A percentile compares a stretch with the other conserved stretches of the same genome.
phyloP scores from a whole-genome alignment of 2,888 invertebrate genomes.

The Schizaphis graminum region DNA sequence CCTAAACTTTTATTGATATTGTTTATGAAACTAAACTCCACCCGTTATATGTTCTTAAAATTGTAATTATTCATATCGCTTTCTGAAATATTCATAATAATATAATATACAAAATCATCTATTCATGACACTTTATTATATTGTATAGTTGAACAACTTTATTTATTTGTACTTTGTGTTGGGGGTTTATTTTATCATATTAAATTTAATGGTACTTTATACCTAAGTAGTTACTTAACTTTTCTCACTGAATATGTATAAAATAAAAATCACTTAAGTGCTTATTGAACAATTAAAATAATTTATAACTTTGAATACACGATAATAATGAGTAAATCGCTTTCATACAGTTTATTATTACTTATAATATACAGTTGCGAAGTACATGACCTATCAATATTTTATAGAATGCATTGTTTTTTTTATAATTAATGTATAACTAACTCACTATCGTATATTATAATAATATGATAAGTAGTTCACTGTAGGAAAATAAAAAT shows the following conservation, averaged over 20 bases:
- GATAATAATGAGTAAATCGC: not conserved
- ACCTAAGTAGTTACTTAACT: not conserved
- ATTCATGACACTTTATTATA: not conserved
- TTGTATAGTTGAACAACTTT: not conserved
- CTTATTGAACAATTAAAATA: not conserved
- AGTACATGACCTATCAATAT: not conserved
- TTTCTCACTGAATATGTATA: slow-evolving; percentile 2
- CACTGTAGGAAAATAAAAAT: not conserved
- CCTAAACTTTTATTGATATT: not conserved
- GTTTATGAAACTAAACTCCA: not conserved
- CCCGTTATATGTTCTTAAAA: not conserved
- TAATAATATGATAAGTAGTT: not conserved
- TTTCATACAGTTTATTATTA: not conserved
- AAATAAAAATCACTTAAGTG: not conserved
- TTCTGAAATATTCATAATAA: slow-evolving; percentile 12
- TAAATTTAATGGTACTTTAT: not conserved
- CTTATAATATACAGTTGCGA: not conserved
- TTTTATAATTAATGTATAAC: not conserved
- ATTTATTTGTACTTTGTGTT: not conserved
- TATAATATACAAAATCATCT: not conserved
- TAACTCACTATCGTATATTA: not conserved
- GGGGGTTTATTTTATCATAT: not conserved
- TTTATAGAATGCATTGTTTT: not conserved
- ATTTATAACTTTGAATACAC: not conserved
- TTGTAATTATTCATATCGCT: not conserved